A percentile compares a stretch with the other conserved stretches of the same genome.
phyloP scores from a whole-genome alignment of 2,888 invertebrate genomes.

The Drosophila diplacantha region DNA sequence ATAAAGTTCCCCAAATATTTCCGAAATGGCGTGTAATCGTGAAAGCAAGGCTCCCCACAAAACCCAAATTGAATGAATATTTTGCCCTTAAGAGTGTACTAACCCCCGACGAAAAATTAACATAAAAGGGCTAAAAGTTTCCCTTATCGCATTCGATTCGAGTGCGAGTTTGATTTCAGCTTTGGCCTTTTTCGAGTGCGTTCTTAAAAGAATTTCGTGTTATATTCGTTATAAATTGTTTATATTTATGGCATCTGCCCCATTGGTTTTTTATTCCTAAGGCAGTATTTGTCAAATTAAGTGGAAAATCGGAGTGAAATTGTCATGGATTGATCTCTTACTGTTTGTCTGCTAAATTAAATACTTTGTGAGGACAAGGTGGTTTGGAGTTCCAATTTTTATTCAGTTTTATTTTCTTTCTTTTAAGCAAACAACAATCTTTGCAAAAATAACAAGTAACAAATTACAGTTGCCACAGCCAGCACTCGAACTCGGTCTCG shows the following conservation, averaged over 20 bases:
- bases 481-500: too few species aligned
- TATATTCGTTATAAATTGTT: conserved; percentile 24
- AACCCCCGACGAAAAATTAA: conserved; percentile 42
- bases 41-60: conserved; percentile 39
- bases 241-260: conserved; percentile 50
- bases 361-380: background rate
- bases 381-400: background rate
- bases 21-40: conserved; percentile 60
- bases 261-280: conserved; percentile 51
- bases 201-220: conserved; percentile 21
- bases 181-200: background rate
- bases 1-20: conserved; percentile 57
- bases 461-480: too few species aligned
- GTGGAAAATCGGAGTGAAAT: conserved; percentile 10
- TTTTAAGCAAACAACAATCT: background rate
- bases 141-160: background rate
- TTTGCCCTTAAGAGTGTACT: conserved; percentile 41
- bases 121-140: conserved; percentile 40
- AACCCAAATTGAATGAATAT: conserved; percentile 55
- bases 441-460: background rate
- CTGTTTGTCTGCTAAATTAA: background rate
- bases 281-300: conserved; percentile 17
- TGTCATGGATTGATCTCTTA: background rate
- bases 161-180: conserved; percentile 3
- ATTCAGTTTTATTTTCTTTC: background rate